These are phyloP conservation scores for Idaea dimidiata DNA, from an alignment of 2,888 invertebrate genomes.

Conservation along the genomic window DNA sequence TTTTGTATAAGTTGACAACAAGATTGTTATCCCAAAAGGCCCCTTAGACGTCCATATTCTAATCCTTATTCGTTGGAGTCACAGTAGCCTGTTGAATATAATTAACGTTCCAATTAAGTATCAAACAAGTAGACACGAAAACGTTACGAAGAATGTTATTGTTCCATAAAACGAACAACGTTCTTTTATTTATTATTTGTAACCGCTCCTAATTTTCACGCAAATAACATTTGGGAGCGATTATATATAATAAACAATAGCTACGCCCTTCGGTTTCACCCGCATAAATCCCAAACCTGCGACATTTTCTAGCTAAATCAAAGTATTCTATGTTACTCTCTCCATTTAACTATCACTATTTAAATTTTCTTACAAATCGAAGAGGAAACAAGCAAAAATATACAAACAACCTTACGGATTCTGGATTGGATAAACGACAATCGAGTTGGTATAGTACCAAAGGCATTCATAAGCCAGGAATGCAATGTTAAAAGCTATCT, in stretches of 20 bases:
- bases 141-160: slow-evolving; percentile 10
- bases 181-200: background rate
- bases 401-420: too few relatives aligned
- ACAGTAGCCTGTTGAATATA: slow-evolving; percentile 38
- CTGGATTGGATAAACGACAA: background rate
- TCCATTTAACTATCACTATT: too few relatives aligned
- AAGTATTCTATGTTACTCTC: too few relatives aligned
- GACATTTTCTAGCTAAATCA: too few relatives aligned
- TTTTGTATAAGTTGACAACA: background rate
- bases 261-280: too few relatives aligned
- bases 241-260: too few relatives aligned
- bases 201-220: background rate
- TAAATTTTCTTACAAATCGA: too few relatives aligned
- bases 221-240: background rate
- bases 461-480: background rate
- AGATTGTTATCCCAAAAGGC: background rate
- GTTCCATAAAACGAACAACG: background rate
- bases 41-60: background rate
- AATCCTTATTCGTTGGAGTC: background rate
- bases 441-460: background rate
- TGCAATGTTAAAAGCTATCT: background rate
- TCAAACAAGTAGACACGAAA: slow-evolving; percentile 46
- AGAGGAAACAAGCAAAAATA: too few relatives aligned
- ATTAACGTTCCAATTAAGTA: slow-evolving; percentile 47
- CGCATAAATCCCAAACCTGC: too few relatives aligned